These are phyloP conservation scores for Melanotus villosus DNA, from an alignment of 2,888 invertebrate species.

Conservation along the genomic window DNA sequence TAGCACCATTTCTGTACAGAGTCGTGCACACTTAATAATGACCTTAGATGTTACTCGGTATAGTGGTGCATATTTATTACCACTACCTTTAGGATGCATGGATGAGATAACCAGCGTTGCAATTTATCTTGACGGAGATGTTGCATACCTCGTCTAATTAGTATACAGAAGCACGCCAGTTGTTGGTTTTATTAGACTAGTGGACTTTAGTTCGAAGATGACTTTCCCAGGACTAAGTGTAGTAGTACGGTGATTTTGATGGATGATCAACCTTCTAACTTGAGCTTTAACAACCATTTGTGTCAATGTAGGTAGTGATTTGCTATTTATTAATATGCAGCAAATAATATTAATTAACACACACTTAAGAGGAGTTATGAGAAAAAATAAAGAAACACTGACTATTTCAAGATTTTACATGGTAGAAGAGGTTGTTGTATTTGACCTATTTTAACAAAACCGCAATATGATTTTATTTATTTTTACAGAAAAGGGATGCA, in stretches of 20 bases:
- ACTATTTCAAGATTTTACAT: no score
- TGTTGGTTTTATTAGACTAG: constrained; percentile 11
- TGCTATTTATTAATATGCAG: no score
- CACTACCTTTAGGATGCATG: constrained; percentile 28
- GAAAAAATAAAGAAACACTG: no score
- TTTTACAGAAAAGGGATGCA: no score
- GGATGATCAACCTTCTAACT: neutral
- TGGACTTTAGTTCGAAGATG: neutral
- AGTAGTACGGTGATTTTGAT: neutral
- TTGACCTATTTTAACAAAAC: no score
- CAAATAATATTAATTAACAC: no score
- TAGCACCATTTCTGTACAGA: constrained; percentile 23
- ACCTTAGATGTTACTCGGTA: constrained; percentile 23
- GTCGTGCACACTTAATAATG: constrained; percentile 31
- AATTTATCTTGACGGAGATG: constrained; percentile 24
- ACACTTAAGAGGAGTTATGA: no score
- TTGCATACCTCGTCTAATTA: constrained; percentile 35
- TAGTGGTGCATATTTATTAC: constrained; percentile 25
- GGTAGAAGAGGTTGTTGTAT: no score
- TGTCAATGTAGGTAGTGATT: no score
- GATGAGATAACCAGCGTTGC: constrained; percentile 22
- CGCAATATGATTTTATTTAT: no score
- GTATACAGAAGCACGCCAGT: constrained; percentile 27
- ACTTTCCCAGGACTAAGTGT: neutral
- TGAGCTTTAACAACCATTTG: no score